Base-by-base conservation (phyloP, 2,113 vertebrate species). In the Mystacornis crossleyi region DNA sequence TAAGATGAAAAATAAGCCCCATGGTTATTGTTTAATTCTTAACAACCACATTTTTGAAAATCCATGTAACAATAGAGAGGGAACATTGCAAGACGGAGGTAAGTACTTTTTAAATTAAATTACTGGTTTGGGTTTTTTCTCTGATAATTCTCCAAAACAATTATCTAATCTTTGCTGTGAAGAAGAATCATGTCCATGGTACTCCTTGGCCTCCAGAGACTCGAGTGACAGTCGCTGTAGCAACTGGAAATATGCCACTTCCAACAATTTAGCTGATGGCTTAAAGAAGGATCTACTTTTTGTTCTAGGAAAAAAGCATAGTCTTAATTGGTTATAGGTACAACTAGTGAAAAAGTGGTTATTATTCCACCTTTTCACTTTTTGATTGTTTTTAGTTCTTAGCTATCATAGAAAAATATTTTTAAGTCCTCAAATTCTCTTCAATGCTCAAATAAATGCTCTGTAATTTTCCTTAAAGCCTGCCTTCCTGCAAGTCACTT, bases 11-110 rank as follows among this genome's bases (percentile, higher is more conserved):
- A 96, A 96, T 73, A 91, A 45, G 8, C 97, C 97, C 33, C 95
- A 92, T 31, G 97, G 97, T 51, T 97, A 94, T 75, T 97, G 97
- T 79, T 83, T 97, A 65, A 97, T 97, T 89, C 86, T 97, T 55
- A 97, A 97, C 71, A 97, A 97, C 86, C 1, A 84, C 50, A 28
- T 5, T n/a, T 97, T 97, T 81, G 75, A 88, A 86, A 95, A 93
- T 87, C 64, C 79, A 0, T 0, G 0, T 31, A 2, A 47, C 24
- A 18, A 7, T 55, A 96, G 97, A 90, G 48, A 77, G 72, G 97
- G 97, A 72, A 93, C 96, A 31, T 2, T 81, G 26, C 7, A 93
- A 74, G 96, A 97, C 62, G 93, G 86, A 91, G 65, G 97, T 97
- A 84, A 88, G 54, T 73, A 40, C 21, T 78, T 89, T 90, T 89